A percentile compares a stretch with the other conserved stretches of the same genome.
Conservation (phyloP, 2,797 vertebrate genomes). For the Rhinophrynus dorsalis region DNA sequence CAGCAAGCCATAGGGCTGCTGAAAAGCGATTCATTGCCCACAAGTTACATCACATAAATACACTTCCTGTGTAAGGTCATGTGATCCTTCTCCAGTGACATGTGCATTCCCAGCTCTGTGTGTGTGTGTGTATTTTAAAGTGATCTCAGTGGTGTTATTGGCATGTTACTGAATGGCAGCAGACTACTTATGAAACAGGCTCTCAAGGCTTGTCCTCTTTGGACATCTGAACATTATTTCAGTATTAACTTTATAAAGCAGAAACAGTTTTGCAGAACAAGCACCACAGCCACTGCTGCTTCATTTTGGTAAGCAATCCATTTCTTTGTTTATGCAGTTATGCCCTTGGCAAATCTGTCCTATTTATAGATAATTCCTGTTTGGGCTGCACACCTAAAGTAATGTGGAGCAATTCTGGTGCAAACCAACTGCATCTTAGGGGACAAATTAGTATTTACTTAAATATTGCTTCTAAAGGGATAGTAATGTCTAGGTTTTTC, state of each 20-base stretch:
- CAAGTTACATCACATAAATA: too few species aligned
- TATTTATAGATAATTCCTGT: too few species aligned
- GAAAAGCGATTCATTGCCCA: constrained; percentile 1
- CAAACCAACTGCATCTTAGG: too few species aligned
- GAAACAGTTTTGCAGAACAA: not conserved
- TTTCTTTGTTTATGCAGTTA: too few species aligned
- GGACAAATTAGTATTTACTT: too few species aligned
- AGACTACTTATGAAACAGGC: not conserved
- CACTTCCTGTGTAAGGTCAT: not conserved
- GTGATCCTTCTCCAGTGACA: not conserved
- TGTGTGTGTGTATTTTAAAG: not conserved
- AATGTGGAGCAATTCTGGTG: too few species aligned
- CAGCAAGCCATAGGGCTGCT: not conserved
- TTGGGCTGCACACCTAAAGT: too few species aligned
- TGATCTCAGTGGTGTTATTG: not conserved
- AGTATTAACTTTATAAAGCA: not conserved
- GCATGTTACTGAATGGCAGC: constrained; percentile 16
- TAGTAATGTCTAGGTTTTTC: too few species aligned
- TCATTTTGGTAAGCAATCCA: not conserved
- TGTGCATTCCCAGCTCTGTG: too few species aligned
- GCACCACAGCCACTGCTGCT: not conserved
- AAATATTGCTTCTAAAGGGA: too few species aligned
- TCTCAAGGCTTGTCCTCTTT: not conserved
- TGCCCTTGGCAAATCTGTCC: too few species aligned
- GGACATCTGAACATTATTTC: not conserved